Conservation (phyloP, 2,888 invertebrate genomes). For the Nomada ruficornis region DNA sequence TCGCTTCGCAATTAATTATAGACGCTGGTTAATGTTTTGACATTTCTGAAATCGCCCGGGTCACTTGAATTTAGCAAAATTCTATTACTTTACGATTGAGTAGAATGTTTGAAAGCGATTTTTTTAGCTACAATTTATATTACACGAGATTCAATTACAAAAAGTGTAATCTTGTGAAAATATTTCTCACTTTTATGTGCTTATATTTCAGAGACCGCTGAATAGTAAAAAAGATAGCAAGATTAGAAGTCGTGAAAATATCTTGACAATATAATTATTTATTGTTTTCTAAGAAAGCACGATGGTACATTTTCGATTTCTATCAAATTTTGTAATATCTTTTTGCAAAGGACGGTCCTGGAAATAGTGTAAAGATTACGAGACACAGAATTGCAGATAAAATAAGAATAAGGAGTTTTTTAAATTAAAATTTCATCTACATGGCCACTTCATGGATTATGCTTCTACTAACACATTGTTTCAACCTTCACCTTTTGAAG, state of each 20-base stretch:
- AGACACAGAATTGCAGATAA: neutral
- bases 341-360: neutral
- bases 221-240: neutral
- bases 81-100: too few relatives aligned
- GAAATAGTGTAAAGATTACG: neutral
- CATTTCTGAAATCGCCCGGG: too few relatives aligned
- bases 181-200: too few relatives aligned
- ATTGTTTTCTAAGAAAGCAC: neutral
- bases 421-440: constrained; percentile 1
- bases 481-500: constrained; percentile 59
- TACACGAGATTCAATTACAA: too few relatives aligned
- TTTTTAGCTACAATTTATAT: too few relatives aligned
- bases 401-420: neutral
- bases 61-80: too few relatives aligned
- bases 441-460: neutral
- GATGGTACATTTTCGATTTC: too few relatives aligned
- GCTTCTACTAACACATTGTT: constrained; percentile 26
- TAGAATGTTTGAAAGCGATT: too few relatives aligned
- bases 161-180: too few relatives aligned
- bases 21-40: too few relatives aligned
- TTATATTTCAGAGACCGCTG: too few relatives aligned
- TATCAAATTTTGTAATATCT: neutral
- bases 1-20: too few relatives aligned
- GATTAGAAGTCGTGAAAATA: neutral
- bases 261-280: neutral